Percentiles rank a stretch among this genome's conserved stretches.
Evolutionary conservation across 2,797 vertebrate genomes (phyloP).

Genomic region (Amblyraja radiata): DNA sequence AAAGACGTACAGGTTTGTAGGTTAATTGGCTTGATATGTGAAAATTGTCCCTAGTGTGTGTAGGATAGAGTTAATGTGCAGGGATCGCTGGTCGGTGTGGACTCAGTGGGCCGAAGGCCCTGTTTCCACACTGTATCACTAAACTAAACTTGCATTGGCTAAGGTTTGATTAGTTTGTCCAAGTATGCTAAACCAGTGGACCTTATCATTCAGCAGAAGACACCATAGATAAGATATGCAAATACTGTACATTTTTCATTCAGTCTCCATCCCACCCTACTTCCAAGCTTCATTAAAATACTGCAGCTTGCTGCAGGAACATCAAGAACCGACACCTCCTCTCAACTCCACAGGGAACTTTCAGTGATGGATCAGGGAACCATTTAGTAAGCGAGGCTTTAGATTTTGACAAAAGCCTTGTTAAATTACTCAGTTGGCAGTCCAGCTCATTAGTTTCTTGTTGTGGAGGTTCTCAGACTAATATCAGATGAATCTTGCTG

Average conservation of each 20-base stretch:
- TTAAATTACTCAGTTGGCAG: background rate
- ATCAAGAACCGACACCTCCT: background rate
- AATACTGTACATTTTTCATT: background rate
- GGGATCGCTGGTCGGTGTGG: too few relatives aligned
- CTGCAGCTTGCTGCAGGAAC: background rate
- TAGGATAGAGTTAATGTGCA: too few relatives aligned
- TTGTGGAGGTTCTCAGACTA: background rate
- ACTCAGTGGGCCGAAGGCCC: too few relatives aligned
- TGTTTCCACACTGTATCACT: too few relatives aligned
- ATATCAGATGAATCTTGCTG: background rate
- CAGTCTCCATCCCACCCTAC: background rate
- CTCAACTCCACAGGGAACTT: background rate
- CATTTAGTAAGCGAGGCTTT: background rate
- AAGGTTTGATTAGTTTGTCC: background rate
- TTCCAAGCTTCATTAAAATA: background rate
- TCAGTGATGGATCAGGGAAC: background rate
- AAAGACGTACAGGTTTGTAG: too few relatives aligned
- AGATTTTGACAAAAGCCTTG: background rate
- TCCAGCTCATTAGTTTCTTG: background rate
- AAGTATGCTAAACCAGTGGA: background rate
- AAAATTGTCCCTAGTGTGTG: too few relatives aligned
- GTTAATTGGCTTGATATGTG: too few relatives aligned
- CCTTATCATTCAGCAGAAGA: background rate
- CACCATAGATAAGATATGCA: background rate
- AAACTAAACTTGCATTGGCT: background rate